Percentiles rank a stretch among this genome's conserved stretches.
These are phyloP conservation scores for Euthynnus affinis DNA, from an alignment of 2,797 vertebrate genomes.

Conservation along the genomic window DNA sequence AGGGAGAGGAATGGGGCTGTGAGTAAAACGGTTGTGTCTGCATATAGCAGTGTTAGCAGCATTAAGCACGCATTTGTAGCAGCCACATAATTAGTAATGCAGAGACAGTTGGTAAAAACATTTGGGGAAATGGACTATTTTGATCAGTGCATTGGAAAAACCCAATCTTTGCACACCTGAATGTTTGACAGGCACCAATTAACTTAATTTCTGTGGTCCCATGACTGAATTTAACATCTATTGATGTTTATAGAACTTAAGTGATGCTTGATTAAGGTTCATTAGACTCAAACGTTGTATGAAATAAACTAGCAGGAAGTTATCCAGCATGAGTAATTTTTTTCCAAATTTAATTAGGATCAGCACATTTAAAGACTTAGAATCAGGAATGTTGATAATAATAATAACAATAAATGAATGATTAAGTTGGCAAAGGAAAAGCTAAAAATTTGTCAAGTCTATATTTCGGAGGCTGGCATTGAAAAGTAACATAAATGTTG, in stretches of 20 bases:
- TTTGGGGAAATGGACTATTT: not conserved
- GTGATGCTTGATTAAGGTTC: not conserved
- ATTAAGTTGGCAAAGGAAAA: slow-evolving; percentile 11
- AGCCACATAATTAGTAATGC: not conserved
- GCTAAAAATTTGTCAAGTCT: slow-evolving; percentile 27
- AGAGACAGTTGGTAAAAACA: not conserved
- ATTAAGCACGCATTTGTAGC: not conserved
- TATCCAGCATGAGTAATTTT: accelerated
- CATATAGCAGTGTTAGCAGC: not conserved
- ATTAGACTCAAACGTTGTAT: not conserved
- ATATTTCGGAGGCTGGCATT: slow-evolving; percentile 31
- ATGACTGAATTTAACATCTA: not conserved
- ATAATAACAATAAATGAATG: not conserved
- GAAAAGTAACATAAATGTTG: slow-evolving; percentile 70
- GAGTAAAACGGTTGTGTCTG: not conserved
- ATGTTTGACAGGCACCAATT: not conserved
- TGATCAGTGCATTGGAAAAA: not conserved
- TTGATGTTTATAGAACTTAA: not conserved
- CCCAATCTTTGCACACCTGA: not conserved
- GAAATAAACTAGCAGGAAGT: not conserved
- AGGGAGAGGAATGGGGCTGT: not conserved
- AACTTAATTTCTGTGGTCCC: not conserved
- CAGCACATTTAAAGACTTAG: not conserved
- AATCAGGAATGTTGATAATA: not conserved
- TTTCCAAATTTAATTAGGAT: not conserved